Evolutionary conservation across 2,113 vertebrate genomes (phyloP).

Genomic region (Oplegnathus fasciatus): DNA sequence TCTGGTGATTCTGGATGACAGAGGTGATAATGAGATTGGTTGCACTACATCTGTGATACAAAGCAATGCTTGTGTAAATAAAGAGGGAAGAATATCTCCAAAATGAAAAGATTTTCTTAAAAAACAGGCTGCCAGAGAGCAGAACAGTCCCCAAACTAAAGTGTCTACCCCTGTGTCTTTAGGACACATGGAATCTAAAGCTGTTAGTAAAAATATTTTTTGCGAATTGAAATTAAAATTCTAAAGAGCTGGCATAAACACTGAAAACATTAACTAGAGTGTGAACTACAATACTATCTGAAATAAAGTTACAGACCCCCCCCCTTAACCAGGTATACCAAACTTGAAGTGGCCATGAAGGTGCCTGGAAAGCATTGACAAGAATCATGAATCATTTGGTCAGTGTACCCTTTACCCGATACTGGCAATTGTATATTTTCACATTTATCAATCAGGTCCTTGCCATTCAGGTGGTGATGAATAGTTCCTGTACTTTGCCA

Average conservation of each 20-base stretch:
- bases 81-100: not conserved
- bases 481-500: not conserved
- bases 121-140: not conserved
- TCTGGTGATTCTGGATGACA: not conserved
- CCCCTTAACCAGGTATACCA: not conserved
- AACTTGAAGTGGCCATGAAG: not conserved
- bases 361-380: not conserved
- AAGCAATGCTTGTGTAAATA: not conserved
- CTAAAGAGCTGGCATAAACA: not conserved
- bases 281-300: not conserved
- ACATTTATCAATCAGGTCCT: not conserved
- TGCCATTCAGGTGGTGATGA: not conserved
- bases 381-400: not conserved
- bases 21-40: not conserved
- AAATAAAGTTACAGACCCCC: not conserved
- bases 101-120: not conserved
- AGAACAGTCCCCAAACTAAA: not conserved
- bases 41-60: not conserved
- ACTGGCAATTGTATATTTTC: not conserved
- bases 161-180: not conserved
- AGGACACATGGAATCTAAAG: not conserved
- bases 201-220: not conserved
- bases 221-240: too few relatives aligned
- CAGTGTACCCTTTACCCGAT: not conserved
- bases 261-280: not conserved